Percentiles rank a stretch among this genome's conserved stretches.
Evolutionary conservation across 1,140 invertebrate genomes (phyloP).

Genomic region (Drosophila insularis): DNA sequence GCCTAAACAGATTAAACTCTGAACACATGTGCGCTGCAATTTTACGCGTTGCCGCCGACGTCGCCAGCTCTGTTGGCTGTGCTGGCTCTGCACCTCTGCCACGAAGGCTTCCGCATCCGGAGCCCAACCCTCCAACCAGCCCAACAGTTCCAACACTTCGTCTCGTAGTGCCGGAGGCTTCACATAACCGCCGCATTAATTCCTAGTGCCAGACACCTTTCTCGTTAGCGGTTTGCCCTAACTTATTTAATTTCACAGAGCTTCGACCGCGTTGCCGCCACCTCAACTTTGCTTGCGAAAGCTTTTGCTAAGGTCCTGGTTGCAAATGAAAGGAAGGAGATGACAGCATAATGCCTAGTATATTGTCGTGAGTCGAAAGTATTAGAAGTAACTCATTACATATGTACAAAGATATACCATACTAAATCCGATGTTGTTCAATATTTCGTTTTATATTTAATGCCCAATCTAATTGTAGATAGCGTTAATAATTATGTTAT

Average conservation of each 20-base stretch:
- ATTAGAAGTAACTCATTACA: not conserved
- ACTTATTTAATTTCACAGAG: constrained; percentile 74
- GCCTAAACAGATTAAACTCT: constrained; percentile 78
- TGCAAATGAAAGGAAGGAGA: constrained; percentile 25
- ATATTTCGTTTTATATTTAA: too few species aligned
- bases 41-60: constrained; percentile 67
- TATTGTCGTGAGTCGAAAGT: constrained; percentile 1
- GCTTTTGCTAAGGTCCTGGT: not conserved
- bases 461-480: too few species aligned
- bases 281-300: constrained; percentile 46
- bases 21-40: constrained; percentile 75
- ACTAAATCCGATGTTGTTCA: too few species aligned
- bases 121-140: constrained; percentile 5
- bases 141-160: constrained; percentile 1
- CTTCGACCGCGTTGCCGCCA: constrained; percentile 36
- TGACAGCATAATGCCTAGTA: constrained; percentile 2
- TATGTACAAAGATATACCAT: too few species aligned
- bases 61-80: not conserved
- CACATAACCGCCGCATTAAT: constrained; percentile 78
- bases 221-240: constrained; percentile 74
- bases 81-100: constrained; percentile 16
- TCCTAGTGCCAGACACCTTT: constrained; percentile 79
- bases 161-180: constrained; percentile 42
- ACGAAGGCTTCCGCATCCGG: constrained; percentile 40
- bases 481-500: too few species aligned